These are phyloP conservation scores for Patella ulyssiponensis DNA, from an alignment of 2,888 invertebrate genomes.

Conservation along the genomic window DNA sequence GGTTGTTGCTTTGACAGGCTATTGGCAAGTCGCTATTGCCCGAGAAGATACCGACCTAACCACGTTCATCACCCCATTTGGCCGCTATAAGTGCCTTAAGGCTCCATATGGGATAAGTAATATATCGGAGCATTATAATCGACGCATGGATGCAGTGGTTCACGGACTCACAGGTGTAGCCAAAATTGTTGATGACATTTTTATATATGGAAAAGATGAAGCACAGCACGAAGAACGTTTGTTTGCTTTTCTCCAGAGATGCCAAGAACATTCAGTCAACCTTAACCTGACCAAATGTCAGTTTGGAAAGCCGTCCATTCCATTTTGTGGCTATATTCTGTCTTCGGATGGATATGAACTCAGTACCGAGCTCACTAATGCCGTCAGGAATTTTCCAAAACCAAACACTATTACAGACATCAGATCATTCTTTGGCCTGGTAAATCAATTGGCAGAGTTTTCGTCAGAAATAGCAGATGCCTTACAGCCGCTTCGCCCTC, in stretches of 20 bases:
- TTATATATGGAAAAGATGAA: slow-evolving; percentile 1
- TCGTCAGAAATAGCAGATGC: background rate
- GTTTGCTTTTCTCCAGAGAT: background rate
- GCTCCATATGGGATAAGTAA: background rate
- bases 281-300: slow-evolving; percentile 4
- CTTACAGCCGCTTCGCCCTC: background rate
- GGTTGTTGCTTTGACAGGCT: background rate
- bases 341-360: background rate
- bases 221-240: background rate
- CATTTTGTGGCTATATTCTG: background rate
- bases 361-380: background rate
- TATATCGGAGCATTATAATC: background rate
- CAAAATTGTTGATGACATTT: background rate
- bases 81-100: background rate
- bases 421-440: background rate
- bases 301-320: background rate
- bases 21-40: too few species aligned
- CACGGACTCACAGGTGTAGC: background rate
- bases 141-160: background rate
- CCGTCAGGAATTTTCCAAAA: background rate
- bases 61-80: background rate
- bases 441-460: background rate
- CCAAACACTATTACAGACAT: background rate
- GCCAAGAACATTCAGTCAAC: background rate
- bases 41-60: background rate